phyloP scores from a whole-genome alignment of 2,797 vertebrate genomes.

The Yasuhikotakia modesta region DNA sequence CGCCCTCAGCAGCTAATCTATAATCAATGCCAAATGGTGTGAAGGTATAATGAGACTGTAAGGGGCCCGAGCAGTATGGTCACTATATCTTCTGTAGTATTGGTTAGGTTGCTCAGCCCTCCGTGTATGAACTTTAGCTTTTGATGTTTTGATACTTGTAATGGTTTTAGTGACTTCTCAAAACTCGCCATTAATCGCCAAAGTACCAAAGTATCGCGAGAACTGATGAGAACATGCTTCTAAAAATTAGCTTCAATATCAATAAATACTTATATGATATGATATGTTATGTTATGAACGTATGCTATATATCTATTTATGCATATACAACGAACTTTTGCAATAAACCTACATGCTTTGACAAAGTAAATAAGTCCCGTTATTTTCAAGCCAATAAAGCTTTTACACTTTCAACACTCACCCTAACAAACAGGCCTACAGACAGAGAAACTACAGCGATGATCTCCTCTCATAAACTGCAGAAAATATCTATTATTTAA shows the following conservation, averaged over 20 bases:
- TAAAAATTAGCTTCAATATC: too few species aligned
- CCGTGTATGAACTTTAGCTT: constrained; percentile 11
- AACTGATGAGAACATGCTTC: too few species aligned
- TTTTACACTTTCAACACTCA: neutral
- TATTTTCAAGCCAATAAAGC: neutral
- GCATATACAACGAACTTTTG: too few species aligned
- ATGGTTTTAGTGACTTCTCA: neutral
- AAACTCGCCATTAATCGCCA: too few species aligned
- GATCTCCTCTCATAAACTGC: neutral
- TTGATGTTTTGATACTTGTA: constrained; percentile 11
- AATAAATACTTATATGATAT: too few species aligned
- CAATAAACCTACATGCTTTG: too few species aligned
- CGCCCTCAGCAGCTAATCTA: constrained; percentile 3
- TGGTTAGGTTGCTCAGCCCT: constrained; percentile 5
- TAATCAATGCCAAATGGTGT: constrained; percentile 43
- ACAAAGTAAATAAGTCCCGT: too few species aligned
- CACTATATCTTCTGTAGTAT: constrained; percentile 4
- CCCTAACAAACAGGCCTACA: constrained; percentile 28
- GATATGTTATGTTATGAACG: too few species aligned
- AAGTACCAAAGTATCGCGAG: too few species aligned
- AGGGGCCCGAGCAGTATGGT: constrained; percentile 15
- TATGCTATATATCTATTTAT: too few species aligned
- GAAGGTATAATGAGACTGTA: constrained; percentile 33
- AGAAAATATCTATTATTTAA: neutral
- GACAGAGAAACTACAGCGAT: neutral